phyloP scores from a whole-genome alignment of 2,113 vertebrate genomes.

The Neolamprologus cancellatus region DNA sequence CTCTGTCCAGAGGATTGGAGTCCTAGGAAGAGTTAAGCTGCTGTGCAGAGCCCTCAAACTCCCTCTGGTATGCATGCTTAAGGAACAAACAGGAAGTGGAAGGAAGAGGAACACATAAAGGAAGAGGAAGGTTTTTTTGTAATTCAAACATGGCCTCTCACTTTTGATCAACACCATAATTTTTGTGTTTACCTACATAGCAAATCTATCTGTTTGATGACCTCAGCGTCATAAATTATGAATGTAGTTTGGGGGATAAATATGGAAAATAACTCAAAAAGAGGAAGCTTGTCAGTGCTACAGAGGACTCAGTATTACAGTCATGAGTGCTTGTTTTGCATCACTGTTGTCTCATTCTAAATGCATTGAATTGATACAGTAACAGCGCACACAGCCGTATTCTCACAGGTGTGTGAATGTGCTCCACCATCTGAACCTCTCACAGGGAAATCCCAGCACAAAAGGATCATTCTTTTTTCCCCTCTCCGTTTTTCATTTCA shows the following conservation, averaged over 20 bases:
- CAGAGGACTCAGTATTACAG: background rate
- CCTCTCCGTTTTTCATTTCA: background rate
- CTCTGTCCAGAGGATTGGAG: background rate
- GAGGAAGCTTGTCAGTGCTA: background rate
- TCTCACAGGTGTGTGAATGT: background rate
- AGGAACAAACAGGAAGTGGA: background rate
- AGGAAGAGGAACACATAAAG: no score
- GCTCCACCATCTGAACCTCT: background rate
- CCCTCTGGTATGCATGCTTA: background rate
- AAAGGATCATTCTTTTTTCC: slow-evolving; percentile 17
- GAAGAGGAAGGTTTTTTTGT: rapidly evolving
- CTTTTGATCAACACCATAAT: background rate
- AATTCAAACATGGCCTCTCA: background rate
- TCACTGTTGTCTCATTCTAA: background rate
- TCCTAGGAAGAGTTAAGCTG: background rate
- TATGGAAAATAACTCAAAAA: background rate
- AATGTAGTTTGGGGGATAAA: background rate
- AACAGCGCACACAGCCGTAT: background rate
- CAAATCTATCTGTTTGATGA: background rate
- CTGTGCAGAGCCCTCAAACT: background rate
- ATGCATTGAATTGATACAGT: background rate
- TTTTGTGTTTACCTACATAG: background rate
- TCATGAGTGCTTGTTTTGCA: background rate
- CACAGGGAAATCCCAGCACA: slow-evolving; percentile 13
- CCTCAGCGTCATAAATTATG: background rate